These are phyloP conservation scores for Astatoreochromis straeleni DNA, from an alignment of 2,113 vertebrate species.

Conservation along the genomic window DNA sequence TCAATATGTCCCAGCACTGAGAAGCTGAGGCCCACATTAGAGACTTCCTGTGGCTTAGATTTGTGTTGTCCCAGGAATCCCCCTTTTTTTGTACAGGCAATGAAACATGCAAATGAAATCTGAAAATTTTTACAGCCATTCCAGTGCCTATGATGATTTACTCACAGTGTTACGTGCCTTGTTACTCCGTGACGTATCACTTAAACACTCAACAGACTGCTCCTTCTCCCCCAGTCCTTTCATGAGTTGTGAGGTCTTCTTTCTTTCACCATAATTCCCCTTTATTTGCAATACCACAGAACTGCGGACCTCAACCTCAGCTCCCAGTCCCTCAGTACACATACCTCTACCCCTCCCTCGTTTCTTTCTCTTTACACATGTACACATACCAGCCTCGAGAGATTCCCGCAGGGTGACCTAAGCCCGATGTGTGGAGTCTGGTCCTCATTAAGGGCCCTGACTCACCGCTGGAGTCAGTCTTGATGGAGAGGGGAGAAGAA, in stretches of 20 bases:
- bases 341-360: not conserved
- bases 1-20: slow-evolving; percentile 46
- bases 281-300: slow-evolving; percentile 29
- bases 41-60: slow-evolving; percentile 39
- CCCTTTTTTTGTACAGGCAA: not conserved
- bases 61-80: slow-evolving; percentile 24
- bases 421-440: slow-evolving; percentile 63
- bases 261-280: slow-evolving; percentile 15
- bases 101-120: not conserved
- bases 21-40: slow-evolving; percentile 31
- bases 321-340: not conserved
- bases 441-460: slow-evolving; percentile 69
- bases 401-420: slow-evolving; percentile 64
- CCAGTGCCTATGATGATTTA: slow-evolving; percentile 13
- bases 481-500: slow-evolving; percentile 45
- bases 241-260: slow-evolving; percentile 28
- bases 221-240: slow-evolving; percentile 7
- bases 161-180: not conserved
- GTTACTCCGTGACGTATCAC: slow-evolving; percentile 2
- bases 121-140: not conserved
- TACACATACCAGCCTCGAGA: slow-evolving; percentile 46
- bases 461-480: slow-evolving; percentile 61
- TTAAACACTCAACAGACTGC: not conserved
- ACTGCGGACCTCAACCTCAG: not conserved
- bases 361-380: not conserved